A percentile compares a stretch with the other conserved stretches of the same genome.
phyloP scores from a whole-genome alignment of 2,113 vertebrate genomes.

The Merops nubicus region DNA sequence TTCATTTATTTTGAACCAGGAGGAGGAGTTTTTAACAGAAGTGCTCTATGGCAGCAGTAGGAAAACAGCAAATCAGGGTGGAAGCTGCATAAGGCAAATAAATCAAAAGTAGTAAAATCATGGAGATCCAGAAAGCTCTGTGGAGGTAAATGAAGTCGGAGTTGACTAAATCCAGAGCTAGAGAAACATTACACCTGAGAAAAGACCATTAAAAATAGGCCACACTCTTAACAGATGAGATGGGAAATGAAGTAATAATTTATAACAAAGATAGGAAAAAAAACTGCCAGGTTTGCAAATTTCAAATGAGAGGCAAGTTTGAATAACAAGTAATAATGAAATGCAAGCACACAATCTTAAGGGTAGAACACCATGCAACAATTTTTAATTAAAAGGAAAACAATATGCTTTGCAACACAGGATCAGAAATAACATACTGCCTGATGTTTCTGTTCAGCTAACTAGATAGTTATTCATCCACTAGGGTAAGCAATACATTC shows the following conservation, averaged over 20 bases:
- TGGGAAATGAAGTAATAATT: slow-evolving; percentile 29
- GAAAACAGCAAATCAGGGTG: slow-evolving; percentile 48
- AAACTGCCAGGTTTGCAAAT: slow-evolving; percentile 39
- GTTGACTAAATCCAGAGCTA: slow-evolving; percentile 65
- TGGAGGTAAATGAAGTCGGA: background rate
- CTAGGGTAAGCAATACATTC: background rate
- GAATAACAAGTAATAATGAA: slow-evolving; percentile 47
- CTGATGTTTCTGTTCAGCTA: slow-evolving; percentile 12
- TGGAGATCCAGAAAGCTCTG: slow-evolving; percentile 30
- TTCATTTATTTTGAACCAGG: slow-evolving; percentile 70
- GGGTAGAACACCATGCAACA: slow-evolving; percentile 6
- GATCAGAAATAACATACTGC: slow-evolving; percentile 34
- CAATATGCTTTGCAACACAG: slow-evolving; percentile 8
- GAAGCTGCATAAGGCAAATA: slow-evolving; percentile 58
- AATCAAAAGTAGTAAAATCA: slow-evolving; percentile 57
- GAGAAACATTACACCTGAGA: slow-evolving; percentile 38
- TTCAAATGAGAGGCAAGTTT: slow-evolving; percentile 32
- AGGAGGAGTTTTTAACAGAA: slow-evolving; percentile 74
- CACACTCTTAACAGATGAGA: slow-evolving; percentile 4
- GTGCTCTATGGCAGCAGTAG: slow-evolving; percentile 19
- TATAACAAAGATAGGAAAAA: slow-evolving; percentile 29
- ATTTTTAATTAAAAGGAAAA: slow-evolving; percentile 55
- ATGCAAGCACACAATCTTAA: slow-evolving; percentile 6
- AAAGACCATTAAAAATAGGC: slow-evolving; percentile 46
- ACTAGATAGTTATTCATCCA: background rate